These are phyloP conservation scores for Dipodomys spectabilis DNA, from an alignment of 2,113 vertebrate genomes.

Conservation along the genomic window DNA sequence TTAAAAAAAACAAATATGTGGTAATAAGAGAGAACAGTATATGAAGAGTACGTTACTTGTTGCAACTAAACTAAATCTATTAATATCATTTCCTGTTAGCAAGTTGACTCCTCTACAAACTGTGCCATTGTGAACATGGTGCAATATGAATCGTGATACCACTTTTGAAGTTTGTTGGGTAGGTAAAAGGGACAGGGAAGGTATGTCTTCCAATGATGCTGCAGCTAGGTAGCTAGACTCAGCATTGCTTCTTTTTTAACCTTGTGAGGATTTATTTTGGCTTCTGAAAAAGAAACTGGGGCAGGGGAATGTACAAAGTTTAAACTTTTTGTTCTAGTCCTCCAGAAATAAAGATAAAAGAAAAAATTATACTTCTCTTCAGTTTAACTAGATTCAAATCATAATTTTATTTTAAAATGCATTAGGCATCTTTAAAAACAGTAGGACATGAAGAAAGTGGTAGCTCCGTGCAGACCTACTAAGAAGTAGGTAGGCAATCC, in stretches of 20 bases:
- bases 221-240: background rate
- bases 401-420: slow-evolving; percentile 14
- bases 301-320: background rate
- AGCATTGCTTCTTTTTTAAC: background rate
- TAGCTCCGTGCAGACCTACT: background rate
- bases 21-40: background rate
- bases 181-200: background rate
- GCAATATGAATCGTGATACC: background rate
- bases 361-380: background rate
- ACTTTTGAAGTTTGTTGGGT: background rate
- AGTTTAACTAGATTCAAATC: slow-evolving; percentile 24
- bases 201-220: background rate
- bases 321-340: slow-evolving; percentile 33
- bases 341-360: background rate
- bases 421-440: background rate
- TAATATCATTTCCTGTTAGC: background rate
- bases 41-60: background rate
- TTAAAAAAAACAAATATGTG: background rate
- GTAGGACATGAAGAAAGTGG: background rate
- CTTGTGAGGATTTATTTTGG: background rate
- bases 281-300: background rate
- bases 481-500: background rate
- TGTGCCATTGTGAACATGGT: background rate
- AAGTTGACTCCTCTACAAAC: background rate
- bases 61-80: background rate